Evolutionary conservation across 2,888 invertebrate genomes (phyloP), one percentile per base, ranked within the genome.

Genomic region (Penaeus monodon): DNA sequence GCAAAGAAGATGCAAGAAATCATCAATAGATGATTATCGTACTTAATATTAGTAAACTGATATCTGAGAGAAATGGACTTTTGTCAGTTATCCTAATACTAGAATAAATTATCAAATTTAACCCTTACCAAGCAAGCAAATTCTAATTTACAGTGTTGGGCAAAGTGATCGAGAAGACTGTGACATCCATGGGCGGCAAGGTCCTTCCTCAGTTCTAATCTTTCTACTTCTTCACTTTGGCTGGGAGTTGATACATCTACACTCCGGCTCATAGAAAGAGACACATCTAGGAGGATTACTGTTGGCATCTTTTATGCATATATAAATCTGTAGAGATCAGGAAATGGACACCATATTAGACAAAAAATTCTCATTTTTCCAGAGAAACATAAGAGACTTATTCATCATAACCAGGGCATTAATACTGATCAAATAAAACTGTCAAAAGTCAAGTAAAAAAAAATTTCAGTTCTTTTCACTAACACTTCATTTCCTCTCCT

Each of bases 191-290:
- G 93, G 64, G 95, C 93, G 1, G 95, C 96, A 80, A 96, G 92
- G 29, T 82, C 77, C 33, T 82, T 86, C 65, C 82, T 49, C 22
- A 86, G 70, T 44, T 17, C 38, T 33, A 76, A n/a, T 17, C 8
- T 78, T 63, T 78, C 29, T 74, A 94, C 94, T 91, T 93, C 91
- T 90, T 94, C 94, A 91, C 95, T 95, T 88, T 92, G 93, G 22
- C 92, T 91, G 90, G 94, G 94, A 57, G 92, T 91, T 77, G 93
- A 92, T 80, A 92, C 91, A 12, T 57, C 57, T n/a, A 95, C 94
- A 14, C 94, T 94, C 82, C 94, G 93, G 90, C 94, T 93, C 96
- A 96, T 96, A 0, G 96, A 96, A 90, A 96, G 92, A 7, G 96
- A 96, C 44, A 95, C 95, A 91, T 96, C 96, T 82, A 96, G 91